phyloP scores from a whole-genome alignment of 2,888 invertebrate genomes.

The Melinopterus prodromus region DNA sequence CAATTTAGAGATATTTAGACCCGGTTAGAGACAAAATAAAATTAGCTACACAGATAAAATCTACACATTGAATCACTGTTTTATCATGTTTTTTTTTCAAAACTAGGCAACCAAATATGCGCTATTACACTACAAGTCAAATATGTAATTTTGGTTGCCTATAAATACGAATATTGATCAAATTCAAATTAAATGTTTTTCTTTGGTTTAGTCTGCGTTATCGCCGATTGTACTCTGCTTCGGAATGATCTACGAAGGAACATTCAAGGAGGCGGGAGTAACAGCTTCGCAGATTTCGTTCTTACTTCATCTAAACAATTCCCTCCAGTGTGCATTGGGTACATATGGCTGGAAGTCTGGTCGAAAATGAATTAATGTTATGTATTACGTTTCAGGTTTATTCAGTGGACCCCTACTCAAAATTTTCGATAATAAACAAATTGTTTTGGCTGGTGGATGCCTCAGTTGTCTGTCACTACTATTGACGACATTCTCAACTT shows the following conservation, averaged over 20 bases:
- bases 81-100: background rate
- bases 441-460: slow-evolving; percentile 57
- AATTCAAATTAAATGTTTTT: slow-evolving; percentile 12
- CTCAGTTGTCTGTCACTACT: slow-evolving; percentile 59
- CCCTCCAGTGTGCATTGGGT: slow-evolving; percentile 59
- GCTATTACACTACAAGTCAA: background rate
- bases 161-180: background rate
- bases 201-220: slow-evolving; percentile 52
- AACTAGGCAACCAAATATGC: background rate
- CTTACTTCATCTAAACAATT: slow-evolving; percentile 59
- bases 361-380: background rate
- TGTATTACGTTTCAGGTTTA: slow-evolving; percentile 50
- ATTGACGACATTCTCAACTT: slow-evolving; percentile 57
- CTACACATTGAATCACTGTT: too few relatives aligned
- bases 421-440: slow-evolving; percentile 57
- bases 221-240: slow-evolving; percentile 58
- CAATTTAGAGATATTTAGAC: too few relatives aligned
- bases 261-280: slow-evolving; percentile 55
- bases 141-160: background rate
- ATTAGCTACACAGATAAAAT: too few relatives aligned
- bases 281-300: slow-evolving; percentile 59
- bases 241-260: slow-evolving; percentile 58
- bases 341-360: slow-evolving; percentile 34
- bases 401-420: slow-evolving; percentile 60
- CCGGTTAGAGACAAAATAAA: too few relatives aligned